Evolutionary conservation across 53 echinoderm and acorn worm species (phyloP).

Genomic region (Holothuria scabra): DNA sequence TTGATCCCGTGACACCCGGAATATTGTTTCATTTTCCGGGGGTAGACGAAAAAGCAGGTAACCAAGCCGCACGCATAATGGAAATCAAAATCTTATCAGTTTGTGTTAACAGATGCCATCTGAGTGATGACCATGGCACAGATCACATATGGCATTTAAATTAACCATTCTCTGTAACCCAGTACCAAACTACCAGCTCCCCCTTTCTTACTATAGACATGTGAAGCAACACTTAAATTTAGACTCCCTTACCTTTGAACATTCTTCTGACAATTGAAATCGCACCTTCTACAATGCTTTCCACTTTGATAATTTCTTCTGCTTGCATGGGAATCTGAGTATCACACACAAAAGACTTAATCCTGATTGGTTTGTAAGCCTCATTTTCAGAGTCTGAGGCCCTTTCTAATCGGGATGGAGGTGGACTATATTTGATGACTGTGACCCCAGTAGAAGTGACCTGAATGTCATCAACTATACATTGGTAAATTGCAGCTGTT

Average conservation of each 20-base stretch:
- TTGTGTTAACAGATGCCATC: too few species aligned
- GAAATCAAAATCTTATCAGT: too few species aligned
- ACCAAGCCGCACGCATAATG: too few species aligned
- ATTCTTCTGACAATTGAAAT: constrained; percentile 61
- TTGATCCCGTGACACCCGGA: too few species aligned
- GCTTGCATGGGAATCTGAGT: constrained; percentile 54
- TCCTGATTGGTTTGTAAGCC: constrained; percentile 63
- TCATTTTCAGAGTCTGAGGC: background rate
- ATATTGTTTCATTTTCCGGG: too few species aligned
- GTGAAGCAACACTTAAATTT: too few species aligned
- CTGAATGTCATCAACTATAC: background rate
- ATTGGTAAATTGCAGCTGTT: background rate
- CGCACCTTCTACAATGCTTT: constrained; percentile 55
- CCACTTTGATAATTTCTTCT: constrained; percentile 40
- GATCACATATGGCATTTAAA: too few species aligned
- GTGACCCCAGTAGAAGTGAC: background rate
- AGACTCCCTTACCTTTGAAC: constrained; percentile 49
- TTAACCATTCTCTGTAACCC: too few species aligned
- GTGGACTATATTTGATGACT: background rate
- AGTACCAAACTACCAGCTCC: too few species aligned
- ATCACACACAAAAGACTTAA: constrained; percentile 44
- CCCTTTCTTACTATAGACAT: too few species aligned
- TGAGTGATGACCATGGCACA: too few species aligned
- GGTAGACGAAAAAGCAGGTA: too few species aligned
- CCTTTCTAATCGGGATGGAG: constrained; percentile 2